Percentiles rank a stretch among this genome's conserved stretches.
phyloP scores from a whole-genome alignment of 2,797 vertebrate species.

The Arvicola amphibius region DNA sequence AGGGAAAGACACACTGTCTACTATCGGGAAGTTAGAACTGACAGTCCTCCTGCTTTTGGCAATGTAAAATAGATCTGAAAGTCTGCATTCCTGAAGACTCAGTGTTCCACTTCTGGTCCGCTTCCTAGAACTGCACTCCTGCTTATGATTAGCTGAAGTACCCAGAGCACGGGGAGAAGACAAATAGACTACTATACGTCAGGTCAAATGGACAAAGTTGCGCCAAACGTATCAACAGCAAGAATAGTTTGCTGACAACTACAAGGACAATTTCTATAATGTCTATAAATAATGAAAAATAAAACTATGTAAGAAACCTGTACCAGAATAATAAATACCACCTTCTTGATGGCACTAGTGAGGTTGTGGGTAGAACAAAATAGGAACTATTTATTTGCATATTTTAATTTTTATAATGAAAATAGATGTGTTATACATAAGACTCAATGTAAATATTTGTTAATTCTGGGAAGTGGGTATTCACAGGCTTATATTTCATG shows the following conservation, averaged over 20 bases:
- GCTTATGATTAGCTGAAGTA: background rate
- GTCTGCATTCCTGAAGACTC: background rate
- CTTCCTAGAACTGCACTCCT: background rate
- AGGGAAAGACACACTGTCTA: background rate
- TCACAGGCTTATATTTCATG: conserved; percentile 20
- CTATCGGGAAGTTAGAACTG: background rate
- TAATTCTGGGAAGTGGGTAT: background rate
- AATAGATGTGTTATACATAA: conserved; percentile 26
- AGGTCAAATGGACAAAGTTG: background rate
- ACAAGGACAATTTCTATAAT: background rate
- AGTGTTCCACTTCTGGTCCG: background rate
- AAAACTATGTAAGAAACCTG: background rate
- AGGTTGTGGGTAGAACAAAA: background rate
- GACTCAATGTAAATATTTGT: background rate
- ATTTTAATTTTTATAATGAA: conserved; percentile 24
- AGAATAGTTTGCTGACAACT: conserved; percentile 41
- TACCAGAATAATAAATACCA: background rate
- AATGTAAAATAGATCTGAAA: background rate
- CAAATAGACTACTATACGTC: background rate
- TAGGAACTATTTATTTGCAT: background rate
- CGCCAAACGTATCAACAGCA: background rate
- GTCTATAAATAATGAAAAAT: conserved; percentile 26
- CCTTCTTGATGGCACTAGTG: background rate
- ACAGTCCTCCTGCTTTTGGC: background rate
- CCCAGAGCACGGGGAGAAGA: background rate